These are phyloP conservation scores for Nomada ferruginata DNA, from an alignment of 2,888 invertebrate species.

Conservation along the genomic window DNA sequence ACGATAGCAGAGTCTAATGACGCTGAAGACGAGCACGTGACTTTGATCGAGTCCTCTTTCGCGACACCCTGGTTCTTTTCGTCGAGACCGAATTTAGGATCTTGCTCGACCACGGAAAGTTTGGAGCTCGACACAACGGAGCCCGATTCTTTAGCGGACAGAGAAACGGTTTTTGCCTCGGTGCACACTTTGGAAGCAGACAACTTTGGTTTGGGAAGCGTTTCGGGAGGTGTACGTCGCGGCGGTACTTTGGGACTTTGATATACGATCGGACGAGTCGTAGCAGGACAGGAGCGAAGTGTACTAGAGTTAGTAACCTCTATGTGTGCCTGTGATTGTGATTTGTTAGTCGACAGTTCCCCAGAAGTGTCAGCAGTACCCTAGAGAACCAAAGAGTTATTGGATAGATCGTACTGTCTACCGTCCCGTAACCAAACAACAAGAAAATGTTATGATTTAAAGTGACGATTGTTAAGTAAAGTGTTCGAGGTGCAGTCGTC, in stretches of 20 bases:
- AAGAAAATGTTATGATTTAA: conserved; percentile 32
- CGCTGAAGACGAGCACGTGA: conserved; percentile 7
- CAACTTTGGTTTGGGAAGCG: conserved; percentile 61
- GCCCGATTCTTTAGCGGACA: conserved; percentile 39
- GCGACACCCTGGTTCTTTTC: conserved; percentile 24
- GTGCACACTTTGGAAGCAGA: conserved; percentile 42
- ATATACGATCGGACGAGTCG: conserved; percentile 77
- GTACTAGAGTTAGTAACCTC: conserved; percentile 74
- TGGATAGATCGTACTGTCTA: conserved; percentile 53
- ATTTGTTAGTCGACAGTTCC: conserved; percentile 80
- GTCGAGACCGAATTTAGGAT: conserved; percentile 26
- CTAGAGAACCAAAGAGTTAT: conserved; percentile 79
- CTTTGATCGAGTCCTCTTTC: conserved; percentile 39
- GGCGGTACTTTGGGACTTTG: conserved; percentile 80
- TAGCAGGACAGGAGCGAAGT: conserved; percentile 60
- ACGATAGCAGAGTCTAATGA: conserved; percentile 28
- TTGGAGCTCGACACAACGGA: conserved; percentile 28
- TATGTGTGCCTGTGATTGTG: conserved; percentile 73
- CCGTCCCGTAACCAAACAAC: conserved; percentile 71
- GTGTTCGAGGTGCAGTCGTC: conserved; percentile 7
- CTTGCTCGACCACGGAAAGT: conserved; percentile 44
- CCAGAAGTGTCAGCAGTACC: conserved; percentile 82
- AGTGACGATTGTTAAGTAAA: conserved; percentile 19
- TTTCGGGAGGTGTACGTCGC: conserved; percentile 76
- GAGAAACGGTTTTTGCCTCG: conserved; percentile 57